These are phyloP conservation scores for Propithecus perrieri DNA, from an alignment of 2,797 vertebrate genomes.

Conservation along the genomic window DNA sequence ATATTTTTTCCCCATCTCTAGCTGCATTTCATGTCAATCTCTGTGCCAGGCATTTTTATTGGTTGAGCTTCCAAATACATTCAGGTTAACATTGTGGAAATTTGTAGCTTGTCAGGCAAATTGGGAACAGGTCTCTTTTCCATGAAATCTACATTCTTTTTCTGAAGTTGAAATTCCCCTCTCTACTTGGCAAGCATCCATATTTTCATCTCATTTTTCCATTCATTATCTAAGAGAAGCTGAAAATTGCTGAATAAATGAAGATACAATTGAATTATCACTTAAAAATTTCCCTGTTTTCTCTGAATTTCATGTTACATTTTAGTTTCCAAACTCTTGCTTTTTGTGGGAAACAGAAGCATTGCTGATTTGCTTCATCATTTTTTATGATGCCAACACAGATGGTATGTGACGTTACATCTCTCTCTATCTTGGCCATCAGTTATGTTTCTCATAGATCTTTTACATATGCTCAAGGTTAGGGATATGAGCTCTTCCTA, in stretches of 20 bases:
- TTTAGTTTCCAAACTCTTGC: not conserved
- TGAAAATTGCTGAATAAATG: constrained; percentile 25
- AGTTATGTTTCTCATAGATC: not conserved
- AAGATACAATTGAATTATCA: not conserved
- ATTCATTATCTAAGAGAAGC: not conserved
- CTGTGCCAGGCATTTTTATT: constrained; percentile 48
- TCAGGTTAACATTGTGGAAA: constrained; percentile 12
- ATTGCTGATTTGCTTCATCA: not conserved
- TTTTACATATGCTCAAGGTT: not conserved
- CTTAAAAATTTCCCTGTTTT: not conserved
- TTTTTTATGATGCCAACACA: not conserved
- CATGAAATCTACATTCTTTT: not conserved
- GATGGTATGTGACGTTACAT: not conserved
- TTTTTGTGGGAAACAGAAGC: not conserved
- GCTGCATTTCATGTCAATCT: not conserved
- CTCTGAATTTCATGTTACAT: not conserved
- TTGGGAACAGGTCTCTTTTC: not conserved
- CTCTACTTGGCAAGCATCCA: not conserved
- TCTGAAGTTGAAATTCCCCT: not conserved
- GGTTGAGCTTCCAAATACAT: constrained; percentile 39
- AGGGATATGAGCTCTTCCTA: not conserved
- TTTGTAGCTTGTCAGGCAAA: constrained; percentile 10
- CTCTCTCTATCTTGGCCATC: not conserved
- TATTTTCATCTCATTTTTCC: not conserved
- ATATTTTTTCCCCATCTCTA: not conserved